Percentiles rank a stretch among this genome's conserved stretches.
phyloP scores from a whole-genome alignment of 2,113 vertebrate species.

The Peucedramus taeniatus region DNA sequence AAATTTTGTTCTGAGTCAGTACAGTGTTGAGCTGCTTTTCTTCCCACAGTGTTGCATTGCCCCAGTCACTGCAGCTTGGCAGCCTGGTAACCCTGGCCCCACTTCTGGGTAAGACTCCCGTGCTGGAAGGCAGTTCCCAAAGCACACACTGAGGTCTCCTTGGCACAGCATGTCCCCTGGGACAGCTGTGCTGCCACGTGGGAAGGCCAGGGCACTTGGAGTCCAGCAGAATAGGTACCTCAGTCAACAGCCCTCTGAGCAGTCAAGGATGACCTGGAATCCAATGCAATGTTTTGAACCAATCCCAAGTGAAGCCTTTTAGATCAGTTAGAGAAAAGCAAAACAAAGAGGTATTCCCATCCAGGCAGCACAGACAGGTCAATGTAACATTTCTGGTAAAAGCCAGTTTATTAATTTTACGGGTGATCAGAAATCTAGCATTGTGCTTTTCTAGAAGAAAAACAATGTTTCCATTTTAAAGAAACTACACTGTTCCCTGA shows the following conservation, averaged over 20 bases:
- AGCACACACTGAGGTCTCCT: background rate
- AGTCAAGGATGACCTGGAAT: background rate
- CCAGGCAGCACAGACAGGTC: background rate
- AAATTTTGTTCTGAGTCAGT: conserved; percentile 52
- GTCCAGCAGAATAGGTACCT: background rate
- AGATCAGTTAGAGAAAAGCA: background rate
- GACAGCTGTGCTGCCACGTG: background rate
- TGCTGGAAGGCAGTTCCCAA: background rate
- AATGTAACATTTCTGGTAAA: background rate
- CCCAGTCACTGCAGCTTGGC: background rate
- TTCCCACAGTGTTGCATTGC: background rate
- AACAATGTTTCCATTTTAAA: background rate
- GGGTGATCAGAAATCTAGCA: background rate
- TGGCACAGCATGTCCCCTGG: background rate
- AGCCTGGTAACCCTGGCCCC: background rate
- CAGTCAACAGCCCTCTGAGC: background rate
- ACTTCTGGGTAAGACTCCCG: background rate
- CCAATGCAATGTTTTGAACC: background rate
- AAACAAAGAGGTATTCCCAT: background rate
- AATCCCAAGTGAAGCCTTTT: background rate
- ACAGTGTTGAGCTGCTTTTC: background rate
- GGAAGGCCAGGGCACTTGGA: background rate
- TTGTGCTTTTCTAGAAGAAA: background rate
- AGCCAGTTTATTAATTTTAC: background rate
- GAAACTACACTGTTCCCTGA: background rate